Conservation (phyloP, 1,140 invertebrate genomes). For the Listronotus oregonensis region DNA sequence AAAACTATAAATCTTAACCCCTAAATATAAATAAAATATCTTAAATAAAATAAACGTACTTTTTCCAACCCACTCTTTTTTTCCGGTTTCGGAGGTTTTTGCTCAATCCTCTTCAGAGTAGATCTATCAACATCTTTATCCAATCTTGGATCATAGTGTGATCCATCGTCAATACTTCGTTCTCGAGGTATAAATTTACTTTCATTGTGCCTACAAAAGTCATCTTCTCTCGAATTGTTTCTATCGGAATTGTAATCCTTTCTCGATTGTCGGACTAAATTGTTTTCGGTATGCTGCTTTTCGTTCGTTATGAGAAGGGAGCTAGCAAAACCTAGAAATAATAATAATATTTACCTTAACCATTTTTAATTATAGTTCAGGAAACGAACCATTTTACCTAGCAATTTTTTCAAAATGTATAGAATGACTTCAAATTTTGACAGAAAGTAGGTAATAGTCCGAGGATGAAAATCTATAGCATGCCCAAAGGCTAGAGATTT, state of each 20-base stretch:
- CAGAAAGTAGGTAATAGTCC: no score
- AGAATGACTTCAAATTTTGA: no score
- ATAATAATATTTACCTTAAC: background rate
- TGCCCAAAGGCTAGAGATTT: no score
- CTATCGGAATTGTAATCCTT: slow-evolving; percentile 55
- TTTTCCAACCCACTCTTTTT: slow-evolving; percentile 71
- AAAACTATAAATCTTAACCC: no score
- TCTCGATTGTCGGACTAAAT: slow-evolving; percentile 57
- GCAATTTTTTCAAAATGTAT: no score
- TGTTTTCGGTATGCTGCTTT: slow-evolving; percentile 67
- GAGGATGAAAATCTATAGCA: no score
- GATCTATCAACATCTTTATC: slow-evolving; percentile 61
- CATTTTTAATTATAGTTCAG: no score
- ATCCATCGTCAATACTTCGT: slow-evolving; percentile 66
- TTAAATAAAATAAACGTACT: slow-evolving; percentile 52
- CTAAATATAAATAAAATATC: no score
- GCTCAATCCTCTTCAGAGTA: slow-evolving; percentile 58
- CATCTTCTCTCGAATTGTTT: slow-evolving; percentile 39
- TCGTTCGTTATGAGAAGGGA: slow-evolving; percentile 69
- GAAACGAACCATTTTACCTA: no score
- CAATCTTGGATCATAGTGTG: slow-evolving; percentile 64
- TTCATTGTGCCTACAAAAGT: slow-evolving; percentile 49
- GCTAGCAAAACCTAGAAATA: slow-evolving; percentile 59
- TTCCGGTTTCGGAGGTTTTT: slow-evolving; percentile 64
- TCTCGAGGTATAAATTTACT: slow-evolving; percentile 63